A percentile compares a stretch with the other conserved stretches of the same genome.
phyloP scores from a whole-genome alignment of 2,113 vertebrate genomes.

The Pungitius pungitius region DNA sequence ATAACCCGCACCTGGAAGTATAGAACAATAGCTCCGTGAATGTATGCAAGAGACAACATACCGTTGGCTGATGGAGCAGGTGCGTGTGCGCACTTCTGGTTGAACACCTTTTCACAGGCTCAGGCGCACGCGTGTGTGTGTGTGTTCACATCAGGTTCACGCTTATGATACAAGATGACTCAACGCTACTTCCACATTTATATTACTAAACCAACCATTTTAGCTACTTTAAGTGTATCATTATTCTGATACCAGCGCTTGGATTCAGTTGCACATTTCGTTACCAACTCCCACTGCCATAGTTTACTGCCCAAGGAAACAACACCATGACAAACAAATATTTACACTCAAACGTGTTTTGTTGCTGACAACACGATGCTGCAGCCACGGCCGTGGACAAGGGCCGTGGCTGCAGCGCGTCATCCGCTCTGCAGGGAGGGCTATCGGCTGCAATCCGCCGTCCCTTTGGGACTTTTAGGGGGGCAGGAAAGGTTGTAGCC shows the following conservation, averaged over 20 bases:
- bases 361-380: too few relatives aligned
- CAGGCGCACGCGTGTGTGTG: background rate
- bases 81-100: conserved; percentile 1
- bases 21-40: conserved; percentile 53
- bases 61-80: background rate
- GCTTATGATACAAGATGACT: background rate
- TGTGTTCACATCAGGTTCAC: conserved; percentile 4
- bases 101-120: conserved; percentile 10
- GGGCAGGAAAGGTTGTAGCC: too few relatives aligned
- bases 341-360: background rate
- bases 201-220: background rate
- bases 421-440: too few relatives aligned
- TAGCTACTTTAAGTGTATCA: background rate
- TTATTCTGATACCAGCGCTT: background rate
- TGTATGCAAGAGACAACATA: conserved; percentile 53
- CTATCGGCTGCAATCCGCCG: too few relatives aligned
- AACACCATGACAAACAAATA: background rate
- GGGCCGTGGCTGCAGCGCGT: too few relatives aligned
- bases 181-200: background rate
- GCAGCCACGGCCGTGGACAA: too few relatives aligned
- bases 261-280: background rate
- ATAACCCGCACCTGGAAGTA: conserved; percentile 73
- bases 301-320: background rate
- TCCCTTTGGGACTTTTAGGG: too few relatives aligned
- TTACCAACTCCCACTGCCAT: background rate